Evolutionary conservation across 2,113 vertebrate genomes (phyloP).

Genomic region (Oncorhynchus clarkii): DNA sequence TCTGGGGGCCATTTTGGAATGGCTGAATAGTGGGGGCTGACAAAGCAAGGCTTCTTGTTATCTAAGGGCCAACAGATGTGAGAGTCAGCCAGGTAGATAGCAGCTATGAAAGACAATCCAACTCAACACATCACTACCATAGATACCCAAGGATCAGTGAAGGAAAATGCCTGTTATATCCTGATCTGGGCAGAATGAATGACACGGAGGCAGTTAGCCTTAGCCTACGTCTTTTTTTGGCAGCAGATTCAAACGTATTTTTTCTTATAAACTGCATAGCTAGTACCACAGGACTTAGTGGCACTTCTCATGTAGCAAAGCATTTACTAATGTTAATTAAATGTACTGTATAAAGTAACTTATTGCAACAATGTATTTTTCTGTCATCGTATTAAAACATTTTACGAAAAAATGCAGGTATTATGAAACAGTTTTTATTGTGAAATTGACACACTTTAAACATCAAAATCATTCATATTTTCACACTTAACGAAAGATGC

Average conservation of each 20-base stretch:
- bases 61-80: constrained; percentile 42
- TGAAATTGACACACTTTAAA: not conserved
- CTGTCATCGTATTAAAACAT: not conserved
- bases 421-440: not conserved
- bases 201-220: not conserved
- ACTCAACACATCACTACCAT: constrained; percentile 32
- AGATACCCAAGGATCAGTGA: not conserved
- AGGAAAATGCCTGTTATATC: not conserved
- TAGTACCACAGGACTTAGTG: no score
- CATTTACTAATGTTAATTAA: no score
- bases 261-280: no score
- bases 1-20: constrained; percentile 22
- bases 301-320: no score
- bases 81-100: constrained; percentile 43
- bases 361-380: no score
- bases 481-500: not conserved
- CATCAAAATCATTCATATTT: not conserved
- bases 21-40: constrained; percentile 31
- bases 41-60: constrained; percentile 51
- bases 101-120: constrained; percentile 23
- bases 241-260: no score
- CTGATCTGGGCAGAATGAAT: not conserved
- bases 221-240: no score
- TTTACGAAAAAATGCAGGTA: not conserved
- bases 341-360: no score